Conservation (phyloP, 1,140 invertebrate species). For the Mylabris phalerata region DNA sequence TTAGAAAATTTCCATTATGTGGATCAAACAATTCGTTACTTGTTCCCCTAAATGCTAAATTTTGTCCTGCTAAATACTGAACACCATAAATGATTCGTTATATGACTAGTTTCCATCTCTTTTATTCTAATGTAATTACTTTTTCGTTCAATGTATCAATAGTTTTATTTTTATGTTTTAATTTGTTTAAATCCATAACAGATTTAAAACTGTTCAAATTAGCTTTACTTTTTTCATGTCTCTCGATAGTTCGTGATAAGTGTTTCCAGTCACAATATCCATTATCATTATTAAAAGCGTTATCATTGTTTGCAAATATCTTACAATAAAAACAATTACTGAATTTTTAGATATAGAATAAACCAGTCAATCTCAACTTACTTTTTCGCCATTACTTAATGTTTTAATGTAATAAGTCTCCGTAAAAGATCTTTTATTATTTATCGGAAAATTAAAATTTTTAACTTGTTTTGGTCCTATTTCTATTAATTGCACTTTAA, state of each 20-base stretch:
- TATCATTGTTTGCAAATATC: constrained; percentile 8
- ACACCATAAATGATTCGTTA: constrained; percentile 24
- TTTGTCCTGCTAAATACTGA: constrained; percentile 25
- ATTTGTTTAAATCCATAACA: too few relatives aligned
- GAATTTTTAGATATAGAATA: constrained; percentile 21
- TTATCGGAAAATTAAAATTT: constrained; percentile 10
- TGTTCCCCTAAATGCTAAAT: constrained; percentile 27
- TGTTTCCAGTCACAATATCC: constrained; percentile 13
- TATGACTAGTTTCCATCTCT: constrained; percentile 25
- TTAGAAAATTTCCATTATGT: constrained; percentile 34
- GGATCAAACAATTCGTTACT: constrained; percentile 19
- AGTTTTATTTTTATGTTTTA: constrained; percentile 3
- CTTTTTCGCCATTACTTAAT: constrained; percentile 24
- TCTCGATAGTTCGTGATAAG: not conserved
- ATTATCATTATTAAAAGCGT: too few relatives aligned
- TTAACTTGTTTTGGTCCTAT: too few relatives aligned
- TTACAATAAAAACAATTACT: constrained; percentile 27
- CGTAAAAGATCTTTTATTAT: constrained; percentile 17
- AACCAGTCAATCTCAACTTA: constrained; percentile 19
- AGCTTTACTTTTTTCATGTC: too few relatives aligned
- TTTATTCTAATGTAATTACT: constrained; percentile 12
- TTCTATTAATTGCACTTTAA: too few relatives aligned
- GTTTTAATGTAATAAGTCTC: constrained; percentile 17
- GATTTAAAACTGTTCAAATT: too few relatives aligned
- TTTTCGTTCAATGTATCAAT: not conserved